phyloP scores from a whole-genome alignment of 2,888 invertebrate genomes.

The Arge pagana region DNA sequence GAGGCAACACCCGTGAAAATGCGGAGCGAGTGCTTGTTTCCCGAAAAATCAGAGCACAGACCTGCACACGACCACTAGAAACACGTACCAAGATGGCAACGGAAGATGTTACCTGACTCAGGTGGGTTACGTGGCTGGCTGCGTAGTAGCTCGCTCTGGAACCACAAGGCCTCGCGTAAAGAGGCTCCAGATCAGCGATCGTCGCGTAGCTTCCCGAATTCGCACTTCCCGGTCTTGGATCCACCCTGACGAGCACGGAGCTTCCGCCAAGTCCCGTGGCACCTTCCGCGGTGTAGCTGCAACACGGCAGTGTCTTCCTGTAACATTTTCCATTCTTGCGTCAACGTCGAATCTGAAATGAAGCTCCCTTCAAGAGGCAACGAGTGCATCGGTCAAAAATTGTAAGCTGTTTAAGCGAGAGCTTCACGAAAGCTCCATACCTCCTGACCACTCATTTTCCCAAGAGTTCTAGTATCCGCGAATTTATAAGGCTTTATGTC shows the following conservation, averaged over 20 bases:
- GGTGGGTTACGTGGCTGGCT: slow-evolving; percentile 76
- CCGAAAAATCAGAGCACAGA: no score
- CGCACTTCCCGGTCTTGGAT: slow-evolving; percentile 76
- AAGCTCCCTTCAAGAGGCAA: no score
- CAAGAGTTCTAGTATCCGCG: no score
- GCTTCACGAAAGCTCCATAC: no score
- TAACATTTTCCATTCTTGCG: no score
- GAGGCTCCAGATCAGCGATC: slow-evolving; percentile 75
- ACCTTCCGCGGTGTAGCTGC: slow-evolving; percentile 78
- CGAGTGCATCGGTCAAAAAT: no score
- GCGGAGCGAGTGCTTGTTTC: no score
- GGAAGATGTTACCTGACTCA: slow-evolving; percentile 65
- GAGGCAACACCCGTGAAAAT: no score
- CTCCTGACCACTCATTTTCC: no score
- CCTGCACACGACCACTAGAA: not conserved
- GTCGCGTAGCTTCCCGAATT: slow-evolving; percentile 82
- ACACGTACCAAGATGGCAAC: not conserved
- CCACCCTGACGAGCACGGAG: slow-evolving; percentile 73
- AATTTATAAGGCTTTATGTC: no score
- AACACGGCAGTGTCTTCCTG: slow-evolving; percentile 59
- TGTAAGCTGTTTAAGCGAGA: no score
- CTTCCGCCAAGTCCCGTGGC: slow-evolving; percentile 74
- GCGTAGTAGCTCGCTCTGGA: slow-evolving; percentile 77
- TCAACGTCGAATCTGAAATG: no score
- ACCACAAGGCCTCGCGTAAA: slow-evolving; percentile 60